These are phyloP conservation scores for Onychostruthus taczanowskii DNA, from an alignment of 2,113 vertebrate genomes.

Conservation along the genomic window DNA sequence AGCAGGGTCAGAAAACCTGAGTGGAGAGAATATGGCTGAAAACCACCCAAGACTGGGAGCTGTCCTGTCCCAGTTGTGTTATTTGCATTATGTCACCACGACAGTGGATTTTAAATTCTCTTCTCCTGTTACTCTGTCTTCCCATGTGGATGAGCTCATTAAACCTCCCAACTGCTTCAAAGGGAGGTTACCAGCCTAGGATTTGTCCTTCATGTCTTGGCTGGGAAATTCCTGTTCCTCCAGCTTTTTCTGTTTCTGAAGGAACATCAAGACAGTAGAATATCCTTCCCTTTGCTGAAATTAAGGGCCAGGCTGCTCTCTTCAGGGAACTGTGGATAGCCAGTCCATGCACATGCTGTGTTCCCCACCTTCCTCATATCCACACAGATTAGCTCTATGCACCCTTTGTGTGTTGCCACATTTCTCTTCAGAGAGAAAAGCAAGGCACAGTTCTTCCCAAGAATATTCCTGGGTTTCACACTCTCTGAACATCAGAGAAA, in stretches of 20 bases:
- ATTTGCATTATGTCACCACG: neutral
- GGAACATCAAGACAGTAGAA: neutral
- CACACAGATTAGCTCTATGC: neutral
- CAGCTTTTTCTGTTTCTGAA: neutral
- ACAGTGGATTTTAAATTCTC: neutral
- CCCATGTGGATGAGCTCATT: neutral
- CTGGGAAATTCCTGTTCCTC: neutral
- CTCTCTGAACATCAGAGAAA: no score
- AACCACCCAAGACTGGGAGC: neutral
- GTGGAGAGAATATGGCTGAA: neutral
- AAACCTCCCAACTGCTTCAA: neutral
- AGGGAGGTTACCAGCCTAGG: neutral
- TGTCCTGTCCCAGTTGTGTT: neutral
- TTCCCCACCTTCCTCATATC: neutral
- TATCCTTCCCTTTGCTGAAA: neutral
- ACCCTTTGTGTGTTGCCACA: neutral
- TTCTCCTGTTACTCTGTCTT: neutral
- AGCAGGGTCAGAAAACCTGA: neutral
- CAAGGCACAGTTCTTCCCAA: no score
- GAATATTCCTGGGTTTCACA: no score
- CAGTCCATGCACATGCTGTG: neutral
- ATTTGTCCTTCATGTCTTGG: neutral
- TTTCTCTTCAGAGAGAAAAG: no score
- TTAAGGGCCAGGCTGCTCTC: neutral
- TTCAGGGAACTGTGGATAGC: neutral